Percentiles rank a stretch among this genome's conserved stretches.
Conservation (phyloP, 2,113 vertebrate species). For the Xenopus laevis region DNA sequence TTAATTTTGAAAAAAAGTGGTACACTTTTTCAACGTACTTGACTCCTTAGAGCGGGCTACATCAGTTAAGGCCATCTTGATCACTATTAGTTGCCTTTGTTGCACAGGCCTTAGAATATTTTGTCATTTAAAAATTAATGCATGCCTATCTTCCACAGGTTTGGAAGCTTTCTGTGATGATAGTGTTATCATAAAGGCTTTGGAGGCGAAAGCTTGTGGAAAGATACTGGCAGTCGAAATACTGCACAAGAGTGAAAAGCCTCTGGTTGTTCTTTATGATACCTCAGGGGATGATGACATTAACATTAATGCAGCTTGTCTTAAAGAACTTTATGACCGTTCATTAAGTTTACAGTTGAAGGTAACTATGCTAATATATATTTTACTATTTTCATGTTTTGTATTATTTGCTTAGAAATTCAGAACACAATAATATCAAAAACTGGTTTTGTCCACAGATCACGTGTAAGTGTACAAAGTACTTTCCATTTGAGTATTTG, state of each 20-base stretch:
- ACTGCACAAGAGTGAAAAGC: slow-evolving; percentile 69
- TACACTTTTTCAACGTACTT: no score
- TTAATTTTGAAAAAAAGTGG: no score
- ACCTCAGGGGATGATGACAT: slow-evolving; percentile 86
- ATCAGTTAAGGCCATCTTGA: no score
- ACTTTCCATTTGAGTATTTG: no score
- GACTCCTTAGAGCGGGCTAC: no score
- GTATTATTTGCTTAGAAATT: no score
- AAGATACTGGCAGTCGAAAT: slow-evolving; percentile 88
- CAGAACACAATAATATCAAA: no score
- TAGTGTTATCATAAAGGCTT: slow-evolving; percentile 66
- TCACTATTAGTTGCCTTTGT: no score
- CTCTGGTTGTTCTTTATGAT: slow-evolving; percentile 82
- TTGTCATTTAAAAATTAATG: no score
- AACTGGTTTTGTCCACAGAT: no score
- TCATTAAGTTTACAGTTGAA: slow-evolving; percentile 77
- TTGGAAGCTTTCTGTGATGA: slow-evolving; percentile 80
- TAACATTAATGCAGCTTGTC: slow-evolving; percentile 82
- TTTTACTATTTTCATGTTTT: not conserved
- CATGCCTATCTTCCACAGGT: slow-evolving; percentile 60
- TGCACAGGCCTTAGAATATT: no score
- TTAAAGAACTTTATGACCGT: slow-evolving; percentile 76
- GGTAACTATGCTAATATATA: slow-evolving; percentile 56
- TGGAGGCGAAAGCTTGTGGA: slow-evolving; percentile 73
- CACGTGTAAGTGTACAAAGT: no score